phyloP scores from a whole-genome alignment of 1,140 invertebrate species.

The Sarcophaga peregrina region DNA sequence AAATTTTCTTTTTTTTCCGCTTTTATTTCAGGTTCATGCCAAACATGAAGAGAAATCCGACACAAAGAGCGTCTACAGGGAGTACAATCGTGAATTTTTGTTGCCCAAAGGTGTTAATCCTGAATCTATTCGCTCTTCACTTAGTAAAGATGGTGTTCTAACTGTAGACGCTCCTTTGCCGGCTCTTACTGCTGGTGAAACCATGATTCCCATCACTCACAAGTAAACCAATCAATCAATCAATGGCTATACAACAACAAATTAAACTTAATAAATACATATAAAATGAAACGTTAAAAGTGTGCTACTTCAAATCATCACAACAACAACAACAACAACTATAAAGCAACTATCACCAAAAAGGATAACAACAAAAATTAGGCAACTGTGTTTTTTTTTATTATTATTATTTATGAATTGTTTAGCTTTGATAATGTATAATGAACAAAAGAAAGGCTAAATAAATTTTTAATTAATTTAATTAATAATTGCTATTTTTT shows the following conservation, averaged over 20 bases:
- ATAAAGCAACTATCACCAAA: background rate
- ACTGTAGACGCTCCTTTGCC: conserved; percentile 94
- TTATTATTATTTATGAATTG: no score
- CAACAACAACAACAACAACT: background rate
- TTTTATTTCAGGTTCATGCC: conserved; percentile 84
- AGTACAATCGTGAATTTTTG: conserved; percentile 96
- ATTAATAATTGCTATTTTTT: conserved; percentile 17
- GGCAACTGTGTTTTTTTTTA: background rate
- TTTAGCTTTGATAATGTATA: background rate
- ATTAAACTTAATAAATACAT: background rate
- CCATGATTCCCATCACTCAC: conserved; percentile 82
- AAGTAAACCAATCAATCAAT: conserved; percentile 68
- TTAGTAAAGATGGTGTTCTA: conserved; percentile 92
- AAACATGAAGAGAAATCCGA: conserved; percentile 96
- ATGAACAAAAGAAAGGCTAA: background rate
- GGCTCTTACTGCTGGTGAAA: conserved; percentile 77
- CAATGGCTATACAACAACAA: background rate
- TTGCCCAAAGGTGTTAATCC: conserved; percentile 93
- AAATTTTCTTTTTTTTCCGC: conserved; percentile 47
- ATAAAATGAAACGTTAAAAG: background rate
- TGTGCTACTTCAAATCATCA: conserved; percentile 13
- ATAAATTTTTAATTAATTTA: background rate
- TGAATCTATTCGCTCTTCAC: conserved; percentile 88
- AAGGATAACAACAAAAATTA: background rate
- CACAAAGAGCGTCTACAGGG: conserved; percentile 92